phyloP scores from a whole-genome alignment of 2,888 invertebrate species.

The Lithophane semibrunnea region DNA sequence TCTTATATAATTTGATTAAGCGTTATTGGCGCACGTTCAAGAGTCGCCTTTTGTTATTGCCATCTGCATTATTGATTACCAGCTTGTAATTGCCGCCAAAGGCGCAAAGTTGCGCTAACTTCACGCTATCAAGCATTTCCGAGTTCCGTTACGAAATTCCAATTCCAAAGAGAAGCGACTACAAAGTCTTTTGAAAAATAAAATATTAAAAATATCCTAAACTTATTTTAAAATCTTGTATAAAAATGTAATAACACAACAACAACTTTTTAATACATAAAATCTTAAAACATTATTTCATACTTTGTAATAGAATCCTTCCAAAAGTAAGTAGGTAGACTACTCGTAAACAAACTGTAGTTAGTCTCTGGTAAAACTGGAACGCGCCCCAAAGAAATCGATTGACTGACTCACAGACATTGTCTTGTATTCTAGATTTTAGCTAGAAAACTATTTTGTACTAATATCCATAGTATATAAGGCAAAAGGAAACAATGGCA shows the following conservation, averaged over 20 bases:
- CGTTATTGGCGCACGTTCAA: constrained; percentile 46
- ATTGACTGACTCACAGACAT: constrained; percentile 73
- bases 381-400: constrained; percentile 69
- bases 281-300: background rate
- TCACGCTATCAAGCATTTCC: constrained; percentile 53
- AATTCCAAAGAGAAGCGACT: background rate
- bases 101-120: constrained; percentile 50
- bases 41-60: constrained; percentile 42
- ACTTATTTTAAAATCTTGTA: background rate
- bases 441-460: constrained; percentile 34
- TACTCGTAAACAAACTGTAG: constrained; percentile 8
- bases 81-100: constrained; percentile 73
- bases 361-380: constrained; percentile 33
- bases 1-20: constrained; percentile 62
- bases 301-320: background rate
- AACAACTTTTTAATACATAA: background rate
- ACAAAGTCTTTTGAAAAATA: background rate
- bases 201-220: background rate
- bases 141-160: constrained; percentile 31
- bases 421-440: constrained; percentile 69
- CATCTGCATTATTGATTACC: constrained; percentile 70
- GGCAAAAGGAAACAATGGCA: constrained; percentile 75
- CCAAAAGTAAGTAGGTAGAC: background rate
- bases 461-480: constrained; percentile 52
- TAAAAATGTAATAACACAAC: background rate